Evolutionary conservation across 2,113 vertebrate genomes (phyloP).

Genomic region (Climacteris rufus): DNA sequence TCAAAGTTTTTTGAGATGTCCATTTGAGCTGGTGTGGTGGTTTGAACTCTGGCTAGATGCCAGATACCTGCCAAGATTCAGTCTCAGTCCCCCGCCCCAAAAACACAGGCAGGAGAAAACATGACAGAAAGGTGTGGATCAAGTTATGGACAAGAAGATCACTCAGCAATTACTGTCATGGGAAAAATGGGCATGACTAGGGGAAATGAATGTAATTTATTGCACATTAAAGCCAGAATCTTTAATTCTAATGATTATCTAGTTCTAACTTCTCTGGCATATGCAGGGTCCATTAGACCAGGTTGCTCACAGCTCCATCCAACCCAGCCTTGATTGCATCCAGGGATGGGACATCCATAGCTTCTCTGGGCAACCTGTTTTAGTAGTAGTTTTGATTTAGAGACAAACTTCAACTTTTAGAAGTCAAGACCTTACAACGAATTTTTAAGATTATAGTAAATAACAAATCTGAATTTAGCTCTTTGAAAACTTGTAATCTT

Average conservation of each 20-base stretch:
- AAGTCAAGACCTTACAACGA: not conserved
- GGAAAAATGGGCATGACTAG: not conserved
- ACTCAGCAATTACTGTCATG: not conserved
- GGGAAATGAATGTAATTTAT: not conserved
- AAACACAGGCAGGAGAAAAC: not conserved
- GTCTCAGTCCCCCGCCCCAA: not conserved
- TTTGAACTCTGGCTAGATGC: not conserved
- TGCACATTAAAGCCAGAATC: not conserved
- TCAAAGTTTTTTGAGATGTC: not conserved
- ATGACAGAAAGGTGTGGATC: rapidly evolving
- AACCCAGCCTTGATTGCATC: rapidly evolving
- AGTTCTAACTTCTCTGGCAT: not conserved
- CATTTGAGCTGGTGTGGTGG: not conserved
- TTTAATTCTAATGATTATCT: not conserved
- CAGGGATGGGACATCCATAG: not conserved
- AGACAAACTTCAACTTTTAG: not conserved
- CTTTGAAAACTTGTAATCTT: not conserved
- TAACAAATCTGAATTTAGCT: not conserved
- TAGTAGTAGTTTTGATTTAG: not conserved
- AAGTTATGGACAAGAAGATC: not conserved
- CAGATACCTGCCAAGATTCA: not conserved
- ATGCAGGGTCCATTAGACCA: not conserved
- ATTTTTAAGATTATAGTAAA: not conserved
- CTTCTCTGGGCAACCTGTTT: not conserved
- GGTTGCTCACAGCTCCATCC: not conserved